Evolutionary conservation across 2,113 vertebrate species (phyloP).

Genomic region (Stigmatopora argus): DNA sequence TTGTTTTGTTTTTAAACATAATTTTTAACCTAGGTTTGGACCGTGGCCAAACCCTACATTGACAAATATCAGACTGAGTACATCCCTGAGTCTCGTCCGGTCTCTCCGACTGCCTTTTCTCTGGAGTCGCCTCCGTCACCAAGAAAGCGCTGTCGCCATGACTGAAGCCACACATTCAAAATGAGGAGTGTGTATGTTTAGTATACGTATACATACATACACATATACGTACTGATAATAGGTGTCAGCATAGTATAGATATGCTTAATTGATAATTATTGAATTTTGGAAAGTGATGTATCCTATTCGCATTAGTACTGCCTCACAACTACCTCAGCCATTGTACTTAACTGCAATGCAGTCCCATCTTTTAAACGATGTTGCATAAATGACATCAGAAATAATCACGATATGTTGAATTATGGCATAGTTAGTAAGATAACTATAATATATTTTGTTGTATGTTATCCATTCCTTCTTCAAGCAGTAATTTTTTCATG

Average conservation of each 20-base stretch:
- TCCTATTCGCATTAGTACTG: conserved; percentile 21
- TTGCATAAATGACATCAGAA: background rate
- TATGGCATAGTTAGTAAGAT: conserved; percentile 15
- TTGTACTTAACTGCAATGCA: conserved; percentile 16
- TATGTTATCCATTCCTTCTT: background rate
- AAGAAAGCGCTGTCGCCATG: conserved; percentile 65
- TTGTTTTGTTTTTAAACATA: background rate
- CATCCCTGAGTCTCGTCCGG: conserved; percentile 84
- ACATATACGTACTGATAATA: background rate
- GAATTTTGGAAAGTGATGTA: conserved; percentile 1
- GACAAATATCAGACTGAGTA: conserved; percentile 89
- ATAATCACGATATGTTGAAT: conserved; percentile 13
- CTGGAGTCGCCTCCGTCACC: conserved; percentile 72
- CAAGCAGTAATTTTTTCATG: background rate
- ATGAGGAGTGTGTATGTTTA: background rate
- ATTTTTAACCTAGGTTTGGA: conserved; percentile 79
- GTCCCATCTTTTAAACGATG: conserved; percentile 18
- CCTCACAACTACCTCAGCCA: conserved; percentile 46
- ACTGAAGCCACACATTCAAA: conserved; percentile 42
- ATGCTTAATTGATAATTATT: background rate
- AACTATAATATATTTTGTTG: background rate
- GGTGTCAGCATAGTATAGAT: background rate
- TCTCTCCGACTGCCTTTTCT: conserved; percentile 91
- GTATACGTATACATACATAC: conserved; percentile 4
- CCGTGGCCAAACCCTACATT: conserved; percentile 90